These are phyloP conservation scores for Saturnia pavonia DNA, from an alignment of 2,888 invertebrate genomes.

Conservation along the genomic window DNA sequence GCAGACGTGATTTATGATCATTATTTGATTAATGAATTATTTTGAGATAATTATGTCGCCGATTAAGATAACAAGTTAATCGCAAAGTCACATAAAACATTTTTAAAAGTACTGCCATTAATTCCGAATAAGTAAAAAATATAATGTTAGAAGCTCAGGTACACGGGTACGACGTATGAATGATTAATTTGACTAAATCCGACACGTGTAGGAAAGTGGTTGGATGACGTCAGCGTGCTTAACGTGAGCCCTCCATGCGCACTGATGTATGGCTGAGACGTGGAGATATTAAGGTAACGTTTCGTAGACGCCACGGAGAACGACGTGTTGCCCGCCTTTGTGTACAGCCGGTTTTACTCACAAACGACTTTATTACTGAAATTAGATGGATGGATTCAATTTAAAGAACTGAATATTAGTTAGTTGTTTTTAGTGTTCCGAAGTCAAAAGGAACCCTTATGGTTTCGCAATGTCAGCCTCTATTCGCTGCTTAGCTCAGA, in stretches of 20 bases:
- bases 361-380: background rate
- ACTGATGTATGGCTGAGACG: conserved; percentile 9
- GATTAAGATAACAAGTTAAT: too few species aligned
- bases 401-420: too few species aligned
- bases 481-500: too few species aligned
- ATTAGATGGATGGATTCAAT: background rate
- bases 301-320: conserved; percentile 2
- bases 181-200: conserved; percentile 20
- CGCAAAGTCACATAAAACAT: background rate
- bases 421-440: too few species aligned
- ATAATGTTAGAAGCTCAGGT: background rate
- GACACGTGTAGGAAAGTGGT: conserved; percentile 15
- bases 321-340: background rate
- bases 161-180: conserved; percentile 2
- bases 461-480: too few species aligned
- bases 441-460: too few species aligned
- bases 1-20: too few species aligned
- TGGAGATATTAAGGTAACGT: background rate
- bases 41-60: too few species aligned
- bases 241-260: background rate
- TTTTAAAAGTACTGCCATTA: background rate
- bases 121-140: background rate
- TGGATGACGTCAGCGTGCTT: conserved; percentile 13
- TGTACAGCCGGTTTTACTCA: background rate
- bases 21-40: too few species aligned